Conservation (phyloP, 2,797 vertebrate species). For the Cuniculus paca region DNA sequence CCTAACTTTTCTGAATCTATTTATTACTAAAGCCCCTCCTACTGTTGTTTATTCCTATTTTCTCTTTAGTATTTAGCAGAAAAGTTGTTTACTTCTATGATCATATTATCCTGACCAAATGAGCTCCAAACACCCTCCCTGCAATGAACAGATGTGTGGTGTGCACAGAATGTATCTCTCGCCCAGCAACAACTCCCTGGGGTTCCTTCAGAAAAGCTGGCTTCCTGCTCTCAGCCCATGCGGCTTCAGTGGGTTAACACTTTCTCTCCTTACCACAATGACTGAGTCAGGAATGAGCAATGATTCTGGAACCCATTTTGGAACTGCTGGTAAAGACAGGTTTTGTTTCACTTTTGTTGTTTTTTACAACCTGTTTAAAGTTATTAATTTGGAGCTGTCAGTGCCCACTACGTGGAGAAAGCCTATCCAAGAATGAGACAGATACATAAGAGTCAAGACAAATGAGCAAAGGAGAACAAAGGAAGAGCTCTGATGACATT, state of each 20-base stretch:
- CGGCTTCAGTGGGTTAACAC: not conserved
- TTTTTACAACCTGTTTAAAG: not conserved
- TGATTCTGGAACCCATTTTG: not conserved
- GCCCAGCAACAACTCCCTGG: not conserved
- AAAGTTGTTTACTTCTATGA: slow-evolving; percentile 26
- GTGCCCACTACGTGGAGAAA: not conserved
- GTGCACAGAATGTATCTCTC: not conserved
- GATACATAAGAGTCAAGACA: not conserved
- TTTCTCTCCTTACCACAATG: not conserved
- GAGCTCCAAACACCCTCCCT: not conserved
- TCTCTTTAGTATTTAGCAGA: slow-evolving; percentile 38
- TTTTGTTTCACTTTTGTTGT: not conserved
- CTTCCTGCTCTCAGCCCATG: not conserved
- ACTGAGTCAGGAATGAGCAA: not conserved
- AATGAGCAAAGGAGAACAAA: not conserved
- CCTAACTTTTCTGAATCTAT: slow-evolving; percentile 60
- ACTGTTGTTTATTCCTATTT: slow-evolving; percentile 35
- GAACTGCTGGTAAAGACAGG: not conserved
- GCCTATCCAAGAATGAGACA: not conserved
- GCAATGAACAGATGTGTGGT: not conserved
- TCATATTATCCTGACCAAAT: not conserved
- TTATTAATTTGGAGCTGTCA: not conserved
- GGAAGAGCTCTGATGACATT: not conserved
- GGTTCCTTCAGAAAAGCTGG: not conserved
- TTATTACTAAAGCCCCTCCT: not conserved